Conservation (phyloP, 2,888 invertebrate species). For the Apamea sordens region DNA sequence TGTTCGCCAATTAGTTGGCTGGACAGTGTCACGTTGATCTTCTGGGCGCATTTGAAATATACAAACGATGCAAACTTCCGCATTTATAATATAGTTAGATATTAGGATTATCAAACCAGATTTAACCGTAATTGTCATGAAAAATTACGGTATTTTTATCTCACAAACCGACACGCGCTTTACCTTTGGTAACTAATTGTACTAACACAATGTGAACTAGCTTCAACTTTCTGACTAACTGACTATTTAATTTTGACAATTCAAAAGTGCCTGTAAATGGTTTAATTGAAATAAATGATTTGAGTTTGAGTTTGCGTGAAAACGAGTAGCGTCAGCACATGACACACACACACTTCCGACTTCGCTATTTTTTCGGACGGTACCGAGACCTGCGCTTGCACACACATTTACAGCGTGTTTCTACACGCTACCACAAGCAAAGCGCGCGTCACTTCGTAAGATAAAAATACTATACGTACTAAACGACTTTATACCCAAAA, state of each 20-base stretch:
- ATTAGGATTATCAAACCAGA: background rate
- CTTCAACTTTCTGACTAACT: too few species aligned
- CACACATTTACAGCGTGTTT: too few species aligned
- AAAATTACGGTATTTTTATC: background rate
- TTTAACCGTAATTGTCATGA: background rate
- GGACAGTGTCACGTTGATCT: conserved; percentile 70
- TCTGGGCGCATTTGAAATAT: conserved; percentile 72
- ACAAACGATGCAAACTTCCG: too few species aligned
- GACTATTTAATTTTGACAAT: too few species aligned
- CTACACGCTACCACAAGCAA: background rate
- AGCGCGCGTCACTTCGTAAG: background rate
- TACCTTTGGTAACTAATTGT: background rate
- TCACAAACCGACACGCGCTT: background rate
- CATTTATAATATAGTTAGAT: too few species aligned
- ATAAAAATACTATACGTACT: background rate
- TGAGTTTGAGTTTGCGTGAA: background rate
- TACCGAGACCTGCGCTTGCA: too few species aligned
- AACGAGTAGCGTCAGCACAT: background rate
- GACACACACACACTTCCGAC: background rate
- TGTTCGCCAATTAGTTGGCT: conserved; percentile 65
- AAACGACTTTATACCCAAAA: background rate
- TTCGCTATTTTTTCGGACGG: background rate
- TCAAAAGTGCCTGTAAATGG: too few species aligned
- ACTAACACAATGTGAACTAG: background rate
- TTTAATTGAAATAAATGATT: too few species aligned